Evolutionary conservation across 2,113 vertebrate species (phyloP), one percentile per base, ranked within the genome.

Genomic region (Carassius gibelio): DNA sequence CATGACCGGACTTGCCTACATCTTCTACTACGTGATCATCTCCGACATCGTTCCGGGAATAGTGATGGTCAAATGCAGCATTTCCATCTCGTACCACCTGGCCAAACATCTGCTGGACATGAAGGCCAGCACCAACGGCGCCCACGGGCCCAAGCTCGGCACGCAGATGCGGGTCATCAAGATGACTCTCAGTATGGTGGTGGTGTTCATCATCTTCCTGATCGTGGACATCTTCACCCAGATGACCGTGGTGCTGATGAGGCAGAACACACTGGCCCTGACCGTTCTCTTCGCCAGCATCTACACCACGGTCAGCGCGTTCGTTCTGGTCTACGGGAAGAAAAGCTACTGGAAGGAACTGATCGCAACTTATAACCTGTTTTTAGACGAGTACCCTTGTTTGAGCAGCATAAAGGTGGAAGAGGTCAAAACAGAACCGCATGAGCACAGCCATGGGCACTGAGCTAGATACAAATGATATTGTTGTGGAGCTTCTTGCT

Each of bases 61-160:
- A 81, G 1, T 95, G 52, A 93, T 94, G 93, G 55, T 92, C 2
- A 95, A 94, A 85, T 93, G 92, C 89, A 94, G 94, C 91, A 82
- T 95, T 71, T 95, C 95, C 74, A 94, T 94, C 87, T 92, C 91
- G 0, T 30, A 92, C 78, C 94, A 95, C 87, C 87, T 94, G 81
- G 89, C 87, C 55, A 83, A 90, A 34, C 95, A 95, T 75, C 94
- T 95, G 26, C 90, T 59, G 21, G 86, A 93, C 89, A 94, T 95
- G 94, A 94, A 93, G 79, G 90, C 92, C 79, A 94, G 90, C 87
- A 90, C 82, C 79, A 95, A 94, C 52, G 93, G 92, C 3, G 85
- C 89, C 17, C 94, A 93, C 84, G 5, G 50, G 6, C 95, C 94
- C 0, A 94, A 94, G 68, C 89, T 93, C 52, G 94, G 93, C 84